Evolutionary conservation across 2,797 vertebrate species (phyloP), one percentile per base, ranked within the genome.

Genomic region (Semaprochilodus insignis): DNA sequence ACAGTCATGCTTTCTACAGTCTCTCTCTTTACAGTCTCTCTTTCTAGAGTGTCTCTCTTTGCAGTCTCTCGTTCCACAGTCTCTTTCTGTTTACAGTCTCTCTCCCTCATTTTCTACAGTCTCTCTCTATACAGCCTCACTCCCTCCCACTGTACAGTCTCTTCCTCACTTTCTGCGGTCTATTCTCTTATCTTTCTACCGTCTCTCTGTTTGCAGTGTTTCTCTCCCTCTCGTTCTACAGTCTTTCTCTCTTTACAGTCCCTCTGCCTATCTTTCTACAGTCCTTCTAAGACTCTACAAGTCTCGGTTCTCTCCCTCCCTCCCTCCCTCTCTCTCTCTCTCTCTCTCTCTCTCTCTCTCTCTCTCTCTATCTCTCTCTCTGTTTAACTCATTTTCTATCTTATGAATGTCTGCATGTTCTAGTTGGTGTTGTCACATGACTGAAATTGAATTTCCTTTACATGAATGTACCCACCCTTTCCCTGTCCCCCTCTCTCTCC

Each of bases 381-480:
- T 55, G 17, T 51, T 23, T 23, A n/a, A 21, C 57, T 59, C 21
- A 23, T 59, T 59, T 77, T 52, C 62, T 36, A 66, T 23, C 63
- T 77, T 66, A 66, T 77, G 62, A 77, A 77, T 66, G 48, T 66
- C 60, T 66, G 48, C 66, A 19, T 77, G 27, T 17, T 1, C 48
- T 66, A 52, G 59, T 65, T 77, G 74, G 59, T 63, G 65, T 77
- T 66, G 75, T 66, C 62, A 34, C 52, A 55, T 11, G 57, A 27
- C 63, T 16, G 63, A 66, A 70, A 69, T 78, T 69, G 23, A 40
- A 78, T 59, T 78, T 78, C 51, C 27, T 67, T 67, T 63, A 59
- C 52, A 44, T 44, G n/a, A 44, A 21, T 27, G 16, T 2, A 5
- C 44, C 44, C 11, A 10, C 44, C 44, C 31, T 31, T 3, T 31